Percentiles rank a stretch among this genome's conserved stretches.
phyloP scores from a whole-genome alignment of 2,888 invertebrate species.

The Pammene fasciana region DNA sequence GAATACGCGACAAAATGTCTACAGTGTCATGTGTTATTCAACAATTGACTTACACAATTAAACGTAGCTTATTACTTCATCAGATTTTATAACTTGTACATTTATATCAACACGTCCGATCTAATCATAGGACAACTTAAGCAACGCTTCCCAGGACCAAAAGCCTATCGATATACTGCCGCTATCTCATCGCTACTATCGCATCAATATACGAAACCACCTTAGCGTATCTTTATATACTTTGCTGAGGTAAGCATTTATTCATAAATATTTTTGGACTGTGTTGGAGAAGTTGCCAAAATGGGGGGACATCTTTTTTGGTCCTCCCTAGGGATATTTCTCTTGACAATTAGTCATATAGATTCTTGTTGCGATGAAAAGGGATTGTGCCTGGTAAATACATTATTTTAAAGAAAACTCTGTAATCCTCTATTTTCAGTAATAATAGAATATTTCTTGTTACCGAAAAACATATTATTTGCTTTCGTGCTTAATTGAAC shows the following conservation, averaged over 20 bases:
- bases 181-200: constrained; percentile 43
- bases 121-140: constrained; percentile 47
- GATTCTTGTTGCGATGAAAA: constrained; percentile 71
- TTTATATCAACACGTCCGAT: constrained; percentile 49
- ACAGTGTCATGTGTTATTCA: constrained; percentile 3
- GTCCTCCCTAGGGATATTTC: constrained; percentile 66
- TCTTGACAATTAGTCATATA: constrained; percentile 58
- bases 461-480: neutral
- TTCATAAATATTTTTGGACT: constrained; percentile 46
- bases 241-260: constrained; percentile 39
- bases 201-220: constrained; percentile 43
- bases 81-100: constrained; percentile 38
- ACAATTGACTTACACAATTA: constrained; percentile 27
- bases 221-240: constrained; percentile 43
- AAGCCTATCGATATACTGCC: constrained; percentile 38
- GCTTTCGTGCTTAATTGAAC: neutral
- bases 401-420: neutral
- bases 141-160: constrained; percentile 22
- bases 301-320: constrained; percentile 72
- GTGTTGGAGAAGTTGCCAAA: constrained; percentile 45
- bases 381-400: constrained; percentile 68
- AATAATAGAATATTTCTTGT: neutral
- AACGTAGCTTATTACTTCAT: constrained; percentile 25
- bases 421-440: neutral
- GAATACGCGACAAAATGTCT: neutral